phyloP scores from a whole-genome alignment of 2,797 vertebrate genomes.

The Enteromius mattozi region DNA sequence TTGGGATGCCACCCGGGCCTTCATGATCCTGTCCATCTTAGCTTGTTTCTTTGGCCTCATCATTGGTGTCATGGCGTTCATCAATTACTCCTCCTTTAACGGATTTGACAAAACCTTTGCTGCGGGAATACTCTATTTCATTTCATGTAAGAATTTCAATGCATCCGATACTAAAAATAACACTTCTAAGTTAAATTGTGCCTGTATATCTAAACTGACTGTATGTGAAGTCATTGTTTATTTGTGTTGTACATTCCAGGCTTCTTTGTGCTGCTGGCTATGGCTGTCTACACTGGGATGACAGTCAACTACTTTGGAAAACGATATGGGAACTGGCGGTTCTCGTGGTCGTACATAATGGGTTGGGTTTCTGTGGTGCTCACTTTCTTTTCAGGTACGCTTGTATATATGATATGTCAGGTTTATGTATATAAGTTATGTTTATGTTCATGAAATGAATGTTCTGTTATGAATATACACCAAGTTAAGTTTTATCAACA shows the following conservation, averaged over 20 bases:
- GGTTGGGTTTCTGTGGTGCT: slow-evolving; percentile 86
- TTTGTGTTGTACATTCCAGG: slow-evolving; percentile 62
- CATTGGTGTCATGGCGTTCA: slow-evolving; percentile 84
- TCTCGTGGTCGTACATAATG: slow-evolving; percentile 86
- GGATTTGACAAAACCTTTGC: slow-evolving; percentile 85
- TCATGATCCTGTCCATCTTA: slow-evolving; percentile 84
- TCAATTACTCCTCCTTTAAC: slow-evolving; percentile 81
- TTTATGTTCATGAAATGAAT: neutral
- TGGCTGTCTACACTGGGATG: slow-evolving; percentile 84
- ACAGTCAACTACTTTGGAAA: slow-evolving; percentile 85
- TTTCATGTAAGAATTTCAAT: slow-evolving; percentile 76
- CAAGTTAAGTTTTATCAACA: neutral
- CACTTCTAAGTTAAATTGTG: neutral
- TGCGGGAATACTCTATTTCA: slow-evolving; percentile 85
- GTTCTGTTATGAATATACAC: neutral
- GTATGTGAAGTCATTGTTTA: neutral
- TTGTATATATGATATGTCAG: neutral
- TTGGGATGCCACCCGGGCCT: slow-evolving; percentile 84
- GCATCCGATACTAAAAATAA: neutral
- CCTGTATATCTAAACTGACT: neutral
- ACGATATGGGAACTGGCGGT: slow-evolving; percentile 83
- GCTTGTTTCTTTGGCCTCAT: slow-evolving; percentile 83
- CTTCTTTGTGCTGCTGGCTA: slow-evolving; percentile 85
- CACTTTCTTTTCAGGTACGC: slow-evolving; percentile 83
- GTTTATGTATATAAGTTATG: neutral